Percentiles rank a stretch among this genome's conserved stretches.
Conservation (phyloP, 2,888 invertebrate genomes). For the Sycophila texana region DNA sequence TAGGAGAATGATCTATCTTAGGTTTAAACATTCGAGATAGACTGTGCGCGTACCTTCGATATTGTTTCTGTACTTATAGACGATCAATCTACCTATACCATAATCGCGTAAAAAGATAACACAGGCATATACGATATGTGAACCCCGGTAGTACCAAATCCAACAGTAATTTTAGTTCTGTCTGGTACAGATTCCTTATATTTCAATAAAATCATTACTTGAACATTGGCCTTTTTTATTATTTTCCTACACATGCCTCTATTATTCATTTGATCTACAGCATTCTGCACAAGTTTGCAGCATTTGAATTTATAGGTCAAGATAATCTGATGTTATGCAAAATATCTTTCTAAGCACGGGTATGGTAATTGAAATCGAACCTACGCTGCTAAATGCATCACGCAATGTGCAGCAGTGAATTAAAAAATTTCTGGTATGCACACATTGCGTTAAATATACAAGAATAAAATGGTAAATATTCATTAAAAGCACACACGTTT, state of each 20-base stretch:
- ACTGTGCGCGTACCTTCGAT: conserved; percentile 73
- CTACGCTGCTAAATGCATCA: too few species aligned
- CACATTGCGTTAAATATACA: too few species aligned
- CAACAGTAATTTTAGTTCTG: conserved; percentile 76
- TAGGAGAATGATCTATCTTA: conserved; percentile 65
- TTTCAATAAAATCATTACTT: conserved; percentile 75
- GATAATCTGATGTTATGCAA: too few species aligned
- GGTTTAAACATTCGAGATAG: conserved; percentile 71
- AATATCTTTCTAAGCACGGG: too few species aligned
- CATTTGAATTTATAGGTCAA: not conserved
- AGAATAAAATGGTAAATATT: too few species aligned
- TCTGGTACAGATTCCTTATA: conserved; percentile 76
- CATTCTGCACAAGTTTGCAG: too few species aligned
- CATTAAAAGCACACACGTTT: too few species aligned
- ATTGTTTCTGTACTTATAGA: conserved; percentile 75
- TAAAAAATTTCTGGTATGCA: too few species aligned
- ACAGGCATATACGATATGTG: conserved; percentile 72
- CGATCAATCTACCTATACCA: conserved; percentile 69
- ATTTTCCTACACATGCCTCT: conserved; percentile 5
- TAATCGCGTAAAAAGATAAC: conserved; percentile 64
- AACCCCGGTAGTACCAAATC: conserved; percentile 76
- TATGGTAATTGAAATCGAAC: too few species aligned
- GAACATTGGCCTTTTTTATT: conserved; percentile 57
- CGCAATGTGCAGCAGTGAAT: too few species aligned
- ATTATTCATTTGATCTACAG: not conserved